Percentiles rank a stretch among this genome's conserved stretches.
Conservation (phyloP, 2,888 invertebrate genomes). For the Cosmorhoe ocellata region DNA sequence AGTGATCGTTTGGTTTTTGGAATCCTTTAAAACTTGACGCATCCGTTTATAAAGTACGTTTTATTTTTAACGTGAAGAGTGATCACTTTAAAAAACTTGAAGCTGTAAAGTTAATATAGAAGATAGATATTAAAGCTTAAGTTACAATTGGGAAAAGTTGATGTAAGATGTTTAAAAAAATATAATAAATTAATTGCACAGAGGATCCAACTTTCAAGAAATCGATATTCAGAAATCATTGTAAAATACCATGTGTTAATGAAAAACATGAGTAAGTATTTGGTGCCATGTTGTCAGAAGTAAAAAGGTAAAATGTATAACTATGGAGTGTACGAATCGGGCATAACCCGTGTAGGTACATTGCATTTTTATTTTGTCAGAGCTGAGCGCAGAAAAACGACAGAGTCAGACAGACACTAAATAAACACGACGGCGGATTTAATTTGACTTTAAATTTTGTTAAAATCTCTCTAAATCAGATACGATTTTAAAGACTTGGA, state of each 20-base stretch:
- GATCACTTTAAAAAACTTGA: conserved; percentile 34
- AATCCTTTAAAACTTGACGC: conserved; percentile 44
- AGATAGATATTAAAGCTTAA: conserved; percentile 39
- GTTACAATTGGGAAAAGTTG: too few relatives aligned
- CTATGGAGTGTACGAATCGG: too few relatives aligned
- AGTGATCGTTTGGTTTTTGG: conserved; percentile 46
- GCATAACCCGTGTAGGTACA: too few relatives aligned
- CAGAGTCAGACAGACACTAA: conserved; percentile 48
- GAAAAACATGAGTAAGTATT: too few relatives aligned
- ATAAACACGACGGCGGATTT: too few relatives aligned
- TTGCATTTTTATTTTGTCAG: not conserved
- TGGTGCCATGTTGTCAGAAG: too few relatives aligned
- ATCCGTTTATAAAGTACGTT: conserved; percentile 15
- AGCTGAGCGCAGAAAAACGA: not conserved
- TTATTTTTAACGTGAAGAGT: conserved; percentile 43
- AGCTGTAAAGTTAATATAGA: conserved; percentile 41
- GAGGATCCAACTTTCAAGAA: too few relatives aligned
- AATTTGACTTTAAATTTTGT: conserved; percentile 55
- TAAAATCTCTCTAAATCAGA: conserved; percentile 1
- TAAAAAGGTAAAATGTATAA: too few relatives aligned
- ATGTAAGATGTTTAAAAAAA: too few relatives aligned
- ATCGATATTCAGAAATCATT: too few relatives aligned
- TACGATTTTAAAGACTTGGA: too few relatives aligned
- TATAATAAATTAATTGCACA: conserved; percentile 35
- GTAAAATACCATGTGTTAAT: too few relatives aligned